Conservation (phyloP, 2,888 invertebrate genomes). For the Agonum fuliginosum region DNA sequence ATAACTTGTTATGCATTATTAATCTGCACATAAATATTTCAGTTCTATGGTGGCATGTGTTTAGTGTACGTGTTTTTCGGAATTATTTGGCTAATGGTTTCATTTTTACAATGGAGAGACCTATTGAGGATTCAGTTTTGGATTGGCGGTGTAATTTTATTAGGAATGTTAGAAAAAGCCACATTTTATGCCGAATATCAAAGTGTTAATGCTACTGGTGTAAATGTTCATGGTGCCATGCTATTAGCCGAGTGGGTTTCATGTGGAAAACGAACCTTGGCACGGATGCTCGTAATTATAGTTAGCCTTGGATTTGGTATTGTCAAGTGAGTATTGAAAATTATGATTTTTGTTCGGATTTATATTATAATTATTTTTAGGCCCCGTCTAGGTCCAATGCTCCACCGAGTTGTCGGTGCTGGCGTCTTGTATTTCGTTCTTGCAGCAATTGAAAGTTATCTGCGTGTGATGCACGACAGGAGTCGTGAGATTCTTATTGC, state of each 20-base stretch:
- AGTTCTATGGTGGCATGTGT: constrained; percentile 95
- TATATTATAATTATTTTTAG: constrained; percentile 70
- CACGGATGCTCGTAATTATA: constrained; percentile 94
- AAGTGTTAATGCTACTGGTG: constrained; percentile 82
- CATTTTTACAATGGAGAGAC: constrained; percentile 92
- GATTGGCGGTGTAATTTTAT: constrained; percentile 93
- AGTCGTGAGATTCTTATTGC: constrained; percentile 83
- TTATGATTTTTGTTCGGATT: not conserved
- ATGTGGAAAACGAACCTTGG: constrained; percentile 91
- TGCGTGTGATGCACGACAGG: constrained; percentile 82
- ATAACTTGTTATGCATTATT: too few relatives aligned
- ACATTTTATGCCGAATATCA: constrained; percentile 94
- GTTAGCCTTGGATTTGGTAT: constrained; percentile 97
- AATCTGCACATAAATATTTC: too few relatives aligned
- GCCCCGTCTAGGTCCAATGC: constrained; percentile 90
- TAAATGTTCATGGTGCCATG: constrained; percentile 81
- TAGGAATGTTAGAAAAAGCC: constrained; percentile 91
- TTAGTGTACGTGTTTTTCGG: constrained; percentile 89
- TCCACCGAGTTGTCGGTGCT: constrained; percentile 90
- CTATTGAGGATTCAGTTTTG: constrained; percentile 94
- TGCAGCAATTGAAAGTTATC: constrained; percentile 90
- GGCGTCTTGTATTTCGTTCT: constrained; percentile 89
- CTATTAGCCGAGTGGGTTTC: constrained; percentile 93
- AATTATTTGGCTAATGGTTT: constrained; percentile 87
- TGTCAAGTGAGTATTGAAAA: constrained; percentile 83